These are phyloP conservation scores for Ailurus styani DNA, from an alignment of 2,113 vertebrate genomes.

Conservation along the genomic window DNA sequence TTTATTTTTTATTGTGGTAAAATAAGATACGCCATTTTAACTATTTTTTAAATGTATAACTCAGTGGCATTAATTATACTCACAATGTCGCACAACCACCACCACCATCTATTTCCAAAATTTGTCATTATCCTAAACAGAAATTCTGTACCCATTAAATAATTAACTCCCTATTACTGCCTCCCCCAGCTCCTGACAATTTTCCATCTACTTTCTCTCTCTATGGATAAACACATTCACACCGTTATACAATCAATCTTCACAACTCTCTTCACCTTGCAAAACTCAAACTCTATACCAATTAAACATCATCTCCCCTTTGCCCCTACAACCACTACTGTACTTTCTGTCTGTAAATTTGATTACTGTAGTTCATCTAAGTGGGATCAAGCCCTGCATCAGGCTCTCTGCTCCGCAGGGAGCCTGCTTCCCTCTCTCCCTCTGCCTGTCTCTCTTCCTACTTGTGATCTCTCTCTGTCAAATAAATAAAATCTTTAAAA, in stretches of 20 bases:
- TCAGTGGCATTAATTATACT: background rate
- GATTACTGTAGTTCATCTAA: background rate
- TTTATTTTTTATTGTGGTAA: background rate
- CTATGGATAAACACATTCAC: background rate
- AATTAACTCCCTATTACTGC: background rate
- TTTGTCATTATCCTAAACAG: background rate
- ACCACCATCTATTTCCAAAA: background rate
- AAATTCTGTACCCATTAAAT: background rate
- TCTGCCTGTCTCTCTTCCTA: too few relatives aligned
- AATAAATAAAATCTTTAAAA: background rate
- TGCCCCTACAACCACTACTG: background rate
- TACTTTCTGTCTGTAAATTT: background rate
- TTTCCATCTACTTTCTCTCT: background rate
- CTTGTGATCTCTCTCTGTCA: background rate
- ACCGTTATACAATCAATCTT: background rate
- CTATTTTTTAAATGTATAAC: background rate
- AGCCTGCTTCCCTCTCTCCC: background rate
- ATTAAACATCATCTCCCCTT: background rate
- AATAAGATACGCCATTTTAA: background rate
- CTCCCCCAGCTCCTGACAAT: background rate
- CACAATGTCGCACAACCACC: background rate
- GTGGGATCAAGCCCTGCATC: background rate
- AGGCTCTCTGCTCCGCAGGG: too few relatives aligned
- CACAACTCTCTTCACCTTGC: background rate
- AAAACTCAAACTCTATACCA: background rate